These are phyloP conservation scores for Andrena trimmerana DNA, from an alignment of 2,888 invertebrate species.

Conservation along the genomic window DNA sequence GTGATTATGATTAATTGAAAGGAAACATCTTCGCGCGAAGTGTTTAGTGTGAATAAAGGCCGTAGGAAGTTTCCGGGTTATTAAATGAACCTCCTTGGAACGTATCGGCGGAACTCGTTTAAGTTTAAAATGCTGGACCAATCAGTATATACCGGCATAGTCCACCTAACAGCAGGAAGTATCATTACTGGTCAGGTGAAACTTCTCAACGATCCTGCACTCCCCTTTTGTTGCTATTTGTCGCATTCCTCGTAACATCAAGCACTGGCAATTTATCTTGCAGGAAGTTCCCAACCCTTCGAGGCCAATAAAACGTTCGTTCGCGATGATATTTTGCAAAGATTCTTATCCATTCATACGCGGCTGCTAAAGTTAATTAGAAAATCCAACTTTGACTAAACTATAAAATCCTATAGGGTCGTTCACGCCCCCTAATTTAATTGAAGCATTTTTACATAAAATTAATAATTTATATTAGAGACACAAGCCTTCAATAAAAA, in stretches of 20 bases:
- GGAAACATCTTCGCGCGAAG: neutral
- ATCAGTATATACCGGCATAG: slow-evolving; percentile 11
- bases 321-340: neutral
- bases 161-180: slow-evolving; percentile 64
- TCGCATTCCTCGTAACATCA: slow-evolving; percentile 37
- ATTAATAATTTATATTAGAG: neutral
- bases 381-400: neutral
- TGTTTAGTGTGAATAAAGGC: neutral
- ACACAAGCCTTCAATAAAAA: too few species aligned
- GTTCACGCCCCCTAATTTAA: too few species aligned
- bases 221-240: slow-evolving; percentile 38
- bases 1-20: neutral
- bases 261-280: slow-evolving; percentile 45
- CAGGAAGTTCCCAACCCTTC: neutral
- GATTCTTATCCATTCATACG: too few species aligned
- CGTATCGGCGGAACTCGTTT: slow-evolving; percentile 35
- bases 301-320: neutral
- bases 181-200: slow-evolving; percentile 61
- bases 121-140: slow-evolving; percentile 28
- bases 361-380: too few species aligned
- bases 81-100: neutral
- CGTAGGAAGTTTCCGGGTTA: neutral
- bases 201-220: slow-evolving; percentile 46
- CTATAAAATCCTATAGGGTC: neutral
- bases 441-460: neutral